A percentile compares a stretch with the other conserved stretches of the same genome.
Evolutionary conservation across 1,140 invertebrate genomes (phyloP).

Genomic region (Drosophila lini): DNA sequence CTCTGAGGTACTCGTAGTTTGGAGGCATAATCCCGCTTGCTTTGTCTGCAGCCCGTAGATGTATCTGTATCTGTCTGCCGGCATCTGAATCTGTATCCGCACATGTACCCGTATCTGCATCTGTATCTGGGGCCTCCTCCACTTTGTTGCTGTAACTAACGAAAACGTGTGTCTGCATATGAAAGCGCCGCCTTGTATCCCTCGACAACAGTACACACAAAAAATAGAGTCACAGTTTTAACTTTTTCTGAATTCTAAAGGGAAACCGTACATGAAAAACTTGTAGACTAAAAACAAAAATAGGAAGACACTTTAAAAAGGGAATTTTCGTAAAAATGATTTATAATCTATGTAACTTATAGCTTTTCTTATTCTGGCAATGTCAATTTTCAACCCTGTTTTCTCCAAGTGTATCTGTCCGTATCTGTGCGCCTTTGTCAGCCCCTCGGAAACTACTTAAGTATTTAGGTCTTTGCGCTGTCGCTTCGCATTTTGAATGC

Average conservation of each 20-base stretch:
- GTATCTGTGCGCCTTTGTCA: slow-evolving; percentile 50
- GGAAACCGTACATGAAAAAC: no score
- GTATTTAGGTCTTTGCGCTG: slow-evolving; percentile 81
- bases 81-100: slow-evolving; percentile 39
- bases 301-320: no score
- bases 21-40: slow-evolving; percentile 72
- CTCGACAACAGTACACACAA: slow-evolving; percentile 5
- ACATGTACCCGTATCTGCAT: slow-evolving; percentile 38
- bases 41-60: slow-evolving; percentile 42
- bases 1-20: slow-evolving; percentile 32
- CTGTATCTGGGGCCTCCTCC: slow-evolving; percentile 62
- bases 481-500: slow-evolving; percentile 81
- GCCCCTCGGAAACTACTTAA: slow-evolving; percentile 80
- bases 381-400: not conserved
- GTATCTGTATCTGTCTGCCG: slow-evolving; percentile 28
- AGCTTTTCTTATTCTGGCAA: not conserved
- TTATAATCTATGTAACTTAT: not conserved
- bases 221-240: not conserved
- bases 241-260: not conserved
- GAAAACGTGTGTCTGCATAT: slow-evolving; percentile 74
- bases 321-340: no score
- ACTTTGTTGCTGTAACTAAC: slow-evolving; percentile 71
- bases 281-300: no score
- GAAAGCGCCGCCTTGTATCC: slow-evolving; percentile 63
- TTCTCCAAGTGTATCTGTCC: slow-evolving; percentile 5